Base-by-base conservation (phyloP, 1,140 invertebrate species). In the Bombus vancouverensis region DNA sequence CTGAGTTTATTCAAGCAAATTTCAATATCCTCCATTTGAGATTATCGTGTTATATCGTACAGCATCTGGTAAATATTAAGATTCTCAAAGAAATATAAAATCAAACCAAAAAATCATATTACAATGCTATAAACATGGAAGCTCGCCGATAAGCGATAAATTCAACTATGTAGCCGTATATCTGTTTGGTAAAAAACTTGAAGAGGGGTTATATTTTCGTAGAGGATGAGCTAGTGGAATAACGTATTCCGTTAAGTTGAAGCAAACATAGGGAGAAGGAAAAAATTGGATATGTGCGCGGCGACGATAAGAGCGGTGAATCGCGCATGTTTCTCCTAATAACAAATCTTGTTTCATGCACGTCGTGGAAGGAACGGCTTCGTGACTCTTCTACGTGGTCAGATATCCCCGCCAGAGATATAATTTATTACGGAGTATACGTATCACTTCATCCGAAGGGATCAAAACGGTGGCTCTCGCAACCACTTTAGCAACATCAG, bases 381-480 rank as follows among this genome's bases (percentile, higher is more conserved):
- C 65, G 65, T 66, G 65, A 68, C 25, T 71, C 68, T 66, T 34
- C 68, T 39, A 0, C 68, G 0, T 28, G 34, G 66, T 34, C 34
- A 37, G 34, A 18, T 25, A 37, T 34, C 34, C 34, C 34, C 9
- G 22, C 37, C 1, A 32, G 37, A 71, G 68, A 71, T 71, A 42
- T 71, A 71, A 71, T 71, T 71, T 71, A 71, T 71, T 71, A 39
- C 68, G 10, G 37, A 39, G 37, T 71, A 68, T 68, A 37, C 66
- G 66, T 68, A 71, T 71, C 68, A 39, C 37, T 71, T 42, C 37
- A 22, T 71, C 22, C 68, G 68, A 37, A 39, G 37, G 10, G 68
- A 71, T 71, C 68, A 42, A 71, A 71, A 71, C 68, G 68, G 37
- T 71, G 37, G 37, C 37, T 39, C 34, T 39, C 10, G 37, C 68